phyloP scores from a whole-genome alignment of 2,113 vertebrate species.

The Oncorhynchus mykiss region DNA sequence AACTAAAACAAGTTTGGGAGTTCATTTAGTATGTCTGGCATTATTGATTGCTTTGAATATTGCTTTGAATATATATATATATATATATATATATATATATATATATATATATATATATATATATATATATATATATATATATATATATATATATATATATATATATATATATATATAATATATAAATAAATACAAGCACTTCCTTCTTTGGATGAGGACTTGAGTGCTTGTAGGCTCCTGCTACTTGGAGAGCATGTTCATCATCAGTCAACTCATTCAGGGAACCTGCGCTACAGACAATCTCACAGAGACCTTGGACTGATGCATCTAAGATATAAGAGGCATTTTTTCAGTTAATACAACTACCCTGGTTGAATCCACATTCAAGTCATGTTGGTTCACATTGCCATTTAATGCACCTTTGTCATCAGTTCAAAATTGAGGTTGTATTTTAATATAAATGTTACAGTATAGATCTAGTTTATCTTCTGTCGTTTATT shows the following conservation, averaged over 20 bases:
- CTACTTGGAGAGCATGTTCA: no score
- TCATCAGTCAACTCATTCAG: not conserved
- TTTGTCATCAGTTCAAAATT: not conserved
- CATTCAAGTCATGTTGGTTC: slow-evolving; percentile 10
- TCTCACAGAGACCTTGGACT: no score
- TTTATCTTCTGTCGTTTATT: slow-evolving; percentile 10
- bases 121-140: no score
- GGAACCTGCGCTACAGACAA: no score
- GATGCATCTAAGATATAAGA: not conserved
- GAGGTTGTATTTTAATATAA: not conserved
- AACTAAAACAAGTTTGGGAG: not conserved
- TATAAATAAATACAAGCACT: no score
- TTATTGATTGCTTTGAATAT: not conserved
- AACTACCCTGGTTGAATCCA: slow-evolving; percentile 4
- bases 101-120: no score
- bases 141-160: no score
- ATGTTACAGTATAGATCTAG: not conserved
- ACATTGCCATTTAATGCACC: not conserved
- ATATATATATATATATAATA: no score
- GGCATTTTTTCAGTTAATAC: not conserved
- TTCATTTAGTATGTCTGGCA: not conserved
- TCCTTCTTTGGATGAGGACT: no score
- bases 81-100: no score
- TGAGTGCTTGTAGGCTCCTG: no score
- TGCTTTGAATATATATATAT: not conserved